A percentile compares a stretch with the other conserved stretches of the same genome.
Conservation (phyloP, 2,888 invertebrate species). For the Acleris literana region DNA sequence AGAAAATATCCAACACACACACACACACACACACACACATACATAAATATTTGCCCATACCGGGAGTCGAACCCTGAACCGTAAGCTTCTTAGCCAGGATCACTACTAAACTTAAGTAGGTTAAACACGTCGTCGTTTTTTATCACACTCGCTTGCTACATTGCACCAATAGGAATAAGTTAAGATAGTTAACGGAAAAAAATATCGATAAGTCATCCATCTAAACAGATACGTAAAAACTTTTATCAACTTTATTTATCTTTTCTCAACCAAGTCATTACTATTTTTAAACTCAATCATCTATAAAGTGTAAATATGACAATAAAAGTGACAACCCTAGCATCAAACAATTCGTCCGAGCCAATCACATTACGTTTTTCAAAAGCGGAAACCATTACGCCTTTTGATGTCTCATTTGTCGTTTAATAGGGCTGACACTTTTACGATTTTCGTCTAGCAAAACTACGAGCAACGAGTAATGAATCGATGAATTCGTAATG, state of each 20-base stretch:
- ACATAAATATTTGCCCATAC: no score
- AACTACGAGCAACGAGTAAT: constrained; percentile 28
- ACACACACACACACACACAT: no score
- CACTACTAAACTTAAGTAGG: no score
- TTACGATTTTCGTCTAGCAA: constrained; percentile 21
- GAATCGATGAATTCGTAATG: constrained; percentile 33
- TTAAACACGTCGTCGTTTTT: no score
- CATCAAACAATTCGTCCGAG: constrained; percentile 6
- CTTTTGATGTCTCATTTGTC: constrained; percentile 24
- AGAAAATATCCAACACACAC: no score
- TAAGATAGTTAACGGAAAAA: no score
- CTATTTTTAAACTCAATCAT: constrained; percentile 1
- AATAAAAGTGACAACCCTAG: constrained; percentile 15
- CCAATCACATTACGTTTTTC: constrained; percentile 31
- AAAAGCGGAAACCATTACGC: constrained; percentile 27
- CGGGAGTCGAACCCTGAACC: no score
- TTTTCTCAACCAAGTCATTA: neutral
- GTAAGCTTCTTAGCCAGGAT: no score
- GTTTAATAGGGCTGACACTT: constrained; percentile 18
- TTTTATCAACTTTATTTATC: neutral
- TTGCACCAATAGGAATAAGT: no score
- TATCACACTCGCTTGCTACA: no score
- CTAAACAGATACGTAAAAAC: neutral
- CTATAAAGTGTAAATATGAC: neutral
- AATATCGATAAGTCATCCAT: no score